A percentile compares a stretch with the other conserved stretches of the same genome.
phyloP scores from a whole-genome alignment of 2,797 vertebrate genomes.

The Acipenser oxyrinchus region DNA sequence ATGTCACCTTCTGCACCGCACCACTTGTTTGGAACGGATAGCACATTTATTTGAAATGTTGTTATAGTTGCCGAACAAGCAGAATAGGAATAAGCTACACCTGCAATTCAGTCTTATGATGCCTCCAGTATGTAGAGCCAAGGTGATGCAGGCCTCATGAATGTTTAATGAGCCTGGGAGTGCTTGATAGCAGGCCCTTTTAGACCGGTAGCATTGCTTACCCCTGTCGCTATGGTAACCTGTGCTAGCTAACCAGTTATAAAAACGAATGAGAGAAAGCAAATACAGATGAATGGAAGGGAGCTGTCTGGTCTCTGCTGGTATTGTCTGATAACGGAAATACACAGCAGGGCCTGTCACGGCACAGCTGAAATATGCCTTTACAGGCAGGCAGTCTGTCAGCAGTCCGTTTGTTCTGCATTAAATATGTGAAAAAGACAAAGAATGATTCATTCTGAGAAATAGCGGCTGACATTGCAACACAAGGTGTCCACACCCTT shows the following conservation, averaged over 20 bases:
- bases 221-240: conserved; percentile 46
- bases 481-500: too few relatives aligned
- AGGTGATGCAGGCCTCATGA: conserved; percentile 44
- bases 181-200: conserved; percentile 44
- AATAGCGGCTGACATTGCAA: too few relatives aligned
- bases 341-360: conserved; percentile 20
- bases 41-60: too few relatives aligned
- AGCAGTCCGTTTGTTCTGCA: conserved; percentile 20
- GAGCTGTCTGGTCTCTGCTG: conserved; percentile 31
- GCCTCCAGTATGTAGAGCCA: background rate
- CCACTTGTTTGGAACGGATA: too few relatives aligned
- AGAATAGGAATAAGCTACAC: too few relatives aligned
- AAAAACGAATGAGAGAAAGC: conserved; percentile 63
- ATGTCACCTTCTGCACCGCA: too few relatives aligned
- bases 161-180: conserved; percentile 64
- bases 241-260: conserved; percentile 40
- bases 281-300: conserved; percentile 45
- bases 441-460: background rate
- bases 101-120: too few relatives aligned
- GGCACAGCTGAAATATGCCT: conserved; percentile 20
- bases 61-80: too few relatives aligned
- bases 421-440: conserved; percentile 20
- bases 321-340: conserved; percentile 45
- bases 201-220: conserved; percentile 49
- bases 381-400: conserved; percentile 7